Evolutionary conservation across 2,888 invertebrate genomes (phyloP).

Genomic region (Carterocephalus palaemon): DNA sequence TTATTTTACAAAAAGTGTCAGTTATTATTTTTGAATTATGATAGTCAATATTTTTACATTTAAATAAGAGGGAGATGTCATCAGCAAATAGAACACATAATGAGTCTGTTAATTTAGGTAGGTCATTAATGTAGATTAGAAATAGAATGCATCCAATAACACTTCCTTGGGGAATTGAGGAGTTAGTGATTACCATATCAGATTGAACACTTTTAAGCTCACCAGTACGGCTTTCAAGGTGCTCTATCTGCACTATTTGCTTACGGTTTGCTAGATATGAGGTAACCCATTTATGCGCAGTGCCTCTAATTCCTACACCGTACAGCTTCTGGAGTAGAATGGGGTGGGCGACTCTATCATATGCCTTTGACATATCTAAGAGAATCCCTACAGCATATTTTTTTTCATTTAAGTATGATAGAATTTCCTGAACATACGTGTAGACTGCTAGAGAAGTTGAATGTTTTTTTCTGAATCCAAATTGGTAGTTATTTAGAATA

Average conservation of each 20-base stretch:
- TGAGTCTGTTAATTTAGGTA: background rate
- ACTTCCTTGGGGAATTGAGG: background rate
- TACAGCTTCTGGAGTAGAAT: conserved; percentile 26
- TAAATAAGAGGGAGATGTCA: conserved; percentile 9
- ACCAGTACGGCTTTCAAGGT: background rate
- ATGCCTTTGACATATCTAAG: conserved; percentile 33
- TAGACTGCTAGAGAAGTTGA: conserved; percentile 26
- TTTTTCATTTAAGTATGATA: conserved; percentile 26
- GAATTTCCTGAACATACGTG: conserved; percentile 18
- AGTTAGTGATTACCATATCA: background rate
- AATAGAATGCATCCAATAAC: background rate
- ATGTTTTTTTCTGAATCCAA: conserved; percentile 19
- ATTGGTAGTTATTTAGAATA: conserved; percentile 19
- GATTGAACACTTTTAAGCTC: too few species aligned
- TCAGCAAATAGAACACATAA: background rate
- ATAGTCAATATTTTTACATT: background rate
- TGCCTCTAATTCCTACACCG: conserved; percentile 28
- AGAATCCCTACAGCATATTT: conserved; percentile 8
- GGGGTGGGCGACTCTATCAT: conserved; percentile 27
- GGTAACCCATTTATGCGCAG: conserved; percentile 23
- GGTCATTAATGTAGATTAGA: too few species aligned
- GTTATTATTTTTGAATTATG: background rate
- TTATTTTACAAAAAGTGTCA: background rate
- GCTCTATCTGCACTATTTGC: conserved; percentile 12
- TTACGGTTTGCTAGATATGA: conserved; percentile 26